Percentiles rank a stretch among this genome's conserved stretches.
phyloP scores from a whole-genome alignment of 2,888 invertebrate species.

The Venusia cambrica region DNA sequence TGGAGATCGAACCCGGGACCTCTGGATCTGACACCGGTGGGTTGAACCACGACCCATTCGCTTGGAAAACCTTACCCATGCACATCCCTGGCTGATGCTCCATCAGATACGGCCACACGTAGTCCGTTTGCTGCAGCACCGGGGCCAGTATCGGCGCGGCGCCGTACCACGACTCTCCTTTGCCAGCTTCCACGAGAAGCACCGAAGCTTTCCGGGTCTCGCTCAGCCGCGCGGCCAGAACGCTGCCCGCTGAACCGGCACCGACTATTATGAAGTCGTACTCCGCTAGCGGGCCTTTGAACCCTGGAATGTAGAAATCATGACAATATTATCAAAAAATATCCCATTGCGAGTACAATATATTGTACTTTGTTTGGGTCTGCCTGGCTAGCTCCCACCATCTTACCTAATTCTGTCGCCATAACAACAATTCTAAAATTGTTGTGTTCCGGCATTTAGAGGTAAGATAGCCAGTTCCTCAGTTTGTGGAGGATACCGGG shows the following conservation, averaged over 20 bases:
- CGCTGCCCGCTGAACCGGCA: constrained; percentile 78
- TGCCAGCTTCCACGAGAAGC: constrained; percentile 72
- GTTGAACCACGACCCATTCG: too few species aligned
- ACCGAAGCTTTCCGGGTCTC: constrained; percentile 68
- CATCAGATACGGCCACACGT: constrained; percentile 78
- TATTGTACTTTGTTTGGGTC: too few species aligned
- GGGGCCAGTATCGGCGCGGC: constrained; percentile 70
- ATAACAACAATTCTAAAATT: too few species aligned
- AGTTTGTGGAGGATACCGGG: too few species aligned
- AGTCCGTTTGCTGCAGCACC: constrained; percentile 59
- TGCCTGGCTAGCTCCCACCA: too few species aligned
- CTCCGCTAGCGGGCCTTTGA: constrained; percentile 57
- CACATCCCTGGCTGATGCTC: constrained; percentile 79
- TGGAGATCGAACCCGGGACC: too few species aligned
- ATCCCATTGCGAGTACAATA: too few species aligned
- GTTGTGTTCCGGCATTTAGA: too few species aligned
- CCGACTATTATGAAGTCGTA: constrained; percentile 78
- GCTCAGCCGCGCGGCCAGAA: constrained; percentile 72
- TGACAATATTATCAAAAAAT: too few species aligned
- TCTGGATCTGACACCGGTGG: too few species aligned
- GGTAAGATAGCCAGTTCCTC: too few species aligned
- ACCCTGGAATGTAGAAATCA: constrained; percentile 42
- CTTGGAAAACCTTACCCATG: constrained; percentile 44
- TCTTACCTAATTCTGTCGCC: too few species aligned
- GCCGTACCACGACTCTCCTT: constrained; percentile 63